Base-by-base conservation (phyloP, 2,113 vertebrate genomes). In the Axis porcinus region DNA sequence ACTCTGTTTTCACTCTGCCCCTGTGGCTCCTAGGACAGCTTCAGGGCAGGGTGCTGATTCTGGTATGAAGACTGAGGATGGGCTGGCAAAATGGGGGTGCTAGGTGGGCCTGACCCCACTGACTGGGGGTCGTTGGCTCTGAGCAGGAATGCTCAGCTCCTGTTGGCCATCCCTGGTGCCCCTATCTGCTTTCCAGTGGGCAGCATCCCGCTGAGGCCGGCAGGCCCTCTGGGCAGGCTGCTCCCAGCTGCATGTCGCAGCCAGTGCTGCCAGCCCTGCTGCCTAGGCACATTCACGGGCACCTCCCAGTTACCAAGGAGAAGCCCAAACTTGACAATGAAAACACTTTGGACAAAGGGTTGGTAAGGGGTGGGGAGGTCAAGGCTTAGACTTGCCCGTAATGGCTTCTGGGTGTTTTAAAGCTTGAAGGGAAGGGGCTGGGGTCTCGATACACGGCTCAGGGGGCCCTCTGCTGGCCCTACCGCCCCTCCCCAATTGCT, bases 261-360 rank as follows among this genome's bases (percentile, higher is more conserved):
- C 97, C 14, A 16, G 95, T 92, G 62, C 79, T 58, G 87, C 54
- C 79, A 57, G 43, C 74, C 60, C 1, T 5, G 50, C 30, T 52
- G 47, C 70, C 58, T 19, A 74, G 93, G 95, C 86, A 88, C 84
- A 94, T 55, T 93, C 91, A 62, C 7, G 2, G 91, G 96, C 86
- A 58, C 96, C 96, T 97, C 97, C 97, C 95, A 86, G 95, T 98
- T 95, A 95, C 97, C 94, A 93, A 94, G 95, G 97, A 96, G 95
- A 98, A 85, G 47, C 28, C 74, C 96, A 97, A 93, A 97, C 95
- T 87, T 36, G 70, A 33, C 43, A 74, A 47, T 33, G 88, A 93
- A 92, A 95, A 97, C 92, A 98, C 54, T 64, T 62, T 62, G 81
- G 89, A 94, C 30, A n/a, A 82, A 95, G 45, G 19, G 28, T 12